Evolutionary conservation across 2,113 vertebrate genomes (phyloP).

Genomic region (Vanacampus margaritifer): DNA sequence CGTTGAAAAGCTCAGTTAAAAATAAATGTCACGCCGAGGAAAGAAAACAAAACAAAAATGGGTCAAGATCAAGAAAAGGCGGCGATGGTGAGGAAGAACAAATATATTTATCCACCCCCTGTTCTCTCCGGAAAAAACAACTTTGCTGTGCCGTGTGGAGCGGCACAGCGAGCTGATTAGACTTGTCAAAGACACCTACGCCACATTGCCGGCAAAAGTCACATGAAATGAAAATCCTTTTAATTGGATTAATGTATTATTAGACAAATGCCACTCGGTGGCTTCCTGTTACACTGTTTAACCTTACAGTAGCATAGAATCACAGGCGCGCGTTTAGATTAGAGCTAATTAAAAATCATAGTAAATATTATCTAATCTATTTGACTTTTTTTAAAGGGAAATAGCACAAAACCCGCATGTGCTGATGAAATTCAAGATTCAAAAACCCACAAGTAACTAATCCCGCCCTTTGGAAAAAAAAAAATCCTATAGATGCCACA

Average conservation of each 20-base stretch:
- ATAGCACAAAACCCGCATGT: neutral
- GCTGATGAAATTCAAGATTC: neutral
- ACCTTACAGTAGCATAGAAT: constrained; percentile 3
- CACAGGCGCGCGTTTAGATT: neutral
- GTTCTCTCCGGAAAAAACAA: constrained; percentile 9
- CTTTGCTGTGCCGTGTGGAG: neutral
- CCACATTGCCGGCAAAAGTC: neutral
- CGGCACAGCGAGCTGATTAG: constrained; percentile 3
- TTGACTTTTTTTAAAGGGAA: neutral
- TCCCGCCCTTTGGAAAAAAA: no score
- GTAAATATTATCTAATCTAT: neutral
- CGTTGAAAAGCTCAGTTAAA: neutral
- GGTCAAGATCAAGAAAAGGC: constrained; percentile 6
- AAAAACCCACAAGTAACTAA: no score
- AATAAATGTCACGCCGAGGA: constrained; percentile 2
- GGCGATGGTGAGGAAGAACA: constrained; percentile 1
- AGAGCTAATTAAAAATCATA: neutral
- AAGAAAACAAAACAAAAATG: constrained; percentile 10
- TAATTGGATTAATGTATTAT: constrained; percentile 16
- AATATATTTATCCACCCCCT: constrained; percentile 12
- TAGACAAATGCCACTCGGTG: constrained; percentile 6
- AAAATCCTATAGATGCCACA: neutral
- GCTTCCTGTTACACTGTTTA: neutral
- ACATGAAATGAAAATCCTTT: constrained; percentile 6
- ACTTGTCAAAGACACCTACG: constrained; percentile 11